phyloP scores from a whole-genome alignment of 2,797 vertebrate genomes.

The Falco naumanni region DNA sequence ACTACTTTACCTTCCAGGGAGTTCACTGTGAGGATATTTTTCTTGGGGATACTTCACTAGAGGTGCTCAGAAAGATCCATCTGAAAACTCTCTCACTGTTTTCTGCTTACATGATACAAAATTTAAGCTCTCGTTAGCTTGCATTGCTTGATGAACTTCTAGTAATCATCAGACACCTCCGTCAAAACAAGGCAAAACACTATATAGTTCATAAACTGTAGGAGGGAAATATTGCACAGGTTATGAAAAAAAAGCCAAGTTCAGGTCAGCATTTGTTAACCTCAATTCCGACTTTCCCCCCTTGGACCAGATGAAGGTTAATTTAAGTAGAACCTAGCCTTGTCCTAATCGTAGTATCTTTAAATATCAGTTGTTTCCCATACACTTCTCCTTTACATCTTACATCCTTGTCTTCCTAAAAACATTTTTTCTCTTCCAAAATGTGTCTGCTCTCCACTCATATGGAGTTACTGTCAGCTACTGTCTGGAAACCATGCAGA shows the following conservation, averaged over 20 bases:
- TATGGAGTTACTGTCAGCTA: not conserved
- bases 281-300: not conserved
- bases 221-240: not conserved
- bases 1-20: not conserved
- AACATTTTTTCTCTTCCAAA: not conserved
- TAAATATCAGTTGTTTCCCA: not conserved
- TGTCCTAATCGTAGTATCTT: not conserved
- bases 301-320: not conserved
- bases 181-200: not conserved
- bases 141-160: not conserved
- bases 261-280: not conserved
- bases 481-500: not conserved
- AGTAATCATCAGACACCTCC: not conserved
- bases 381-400: not conserved
- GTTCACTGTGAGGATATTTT: not conserved
- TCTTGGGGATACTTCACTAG: not conserved
- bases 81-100: not conserved
- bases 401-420: not conserved
- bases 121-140: not conserved
- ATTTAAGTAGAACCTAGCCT: not conserved
- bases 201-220: not conserved
- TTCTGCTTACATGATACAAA: not conserved
- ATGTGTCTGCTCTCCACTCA: not conserved
- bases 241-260: not conserved
- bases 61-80: not conserved